phyloP scores from a whole-genome alignment of 2,113 vertebrate species.

The Jacana jacana region DNA sequence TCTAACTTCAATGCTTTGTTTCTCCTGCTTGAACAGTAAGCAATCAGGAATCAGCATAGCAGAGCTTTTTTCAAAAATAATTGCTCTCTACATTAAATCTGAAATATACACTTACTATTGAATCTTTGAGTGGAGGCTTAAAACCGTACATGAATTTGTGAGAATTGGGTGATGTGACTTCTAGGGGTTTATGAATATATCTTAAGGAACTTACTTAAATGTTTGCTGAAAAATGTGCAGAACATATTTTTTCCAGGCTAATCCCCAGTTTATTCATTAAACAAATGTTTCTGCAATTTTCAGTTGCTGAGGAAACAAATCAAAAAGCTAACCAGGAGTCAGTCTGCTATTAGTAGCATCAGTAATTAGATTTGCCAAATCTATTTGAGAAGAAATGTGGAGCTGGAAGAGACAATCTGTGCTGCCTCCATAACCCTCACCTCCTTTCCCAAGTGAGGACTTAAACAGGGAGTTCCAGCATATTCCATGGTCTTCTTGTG shows the following conservation, averaged over 20 bases:
- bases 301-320: not conserved
- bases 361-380: not conserved
- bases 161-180: not conserved
- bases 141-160: not conserved
- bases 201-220: not conserved
- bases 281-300: not conserved
- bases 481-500: not conserved
- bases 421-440: not conserved
- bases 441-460: not conserved
- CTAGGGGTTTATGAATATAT: not conserved
- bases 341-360: not conserved
- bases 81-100: not conserved
- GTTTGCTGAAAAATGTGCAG: not conserved
- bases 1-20: slow-evolving; percentile 28
- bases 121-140: not conserved
- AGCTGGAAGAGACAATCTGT: not conserved
- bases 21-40: not conserved
- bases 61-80: not conserved
- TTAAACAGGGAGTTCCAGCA: not conserved
- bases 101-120: not conserved
- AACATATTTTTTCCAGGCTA: not conserved
- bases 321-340: not conserved
- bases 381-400: not conserved
- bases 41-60: not conserved
- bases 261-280: not conserved